Evolutionary conservation across 2,888 invertebrate species (phyloP).

Genomic region (Ochropleura plecta): DNA sequence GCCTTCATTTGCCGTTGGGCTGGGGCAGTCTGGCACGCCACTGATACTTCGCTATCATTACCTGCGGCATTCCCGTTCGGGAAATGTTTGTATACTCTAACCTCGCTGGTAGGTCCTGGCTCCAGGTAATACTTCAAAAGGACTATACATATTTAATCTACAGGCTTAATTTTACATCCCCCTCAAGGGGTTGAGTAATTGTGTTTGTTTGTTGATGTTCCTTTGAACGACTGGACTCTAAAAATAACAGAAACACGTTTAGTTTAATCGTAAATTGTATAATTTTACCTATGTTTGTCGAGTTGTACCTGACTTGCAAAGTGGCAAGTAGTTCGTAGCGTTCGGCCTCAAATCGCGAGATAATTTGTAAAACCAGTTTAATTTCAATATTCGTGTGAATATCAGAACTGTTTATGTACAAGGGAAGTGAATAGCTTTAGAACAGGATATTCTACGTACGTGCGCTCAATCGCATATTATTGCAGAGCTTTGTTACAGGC

Average conservation of each 20-base stretch:
- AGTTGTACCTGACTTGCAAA: conserved; percentile 2
- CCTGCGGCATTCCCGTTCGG: conserved; percentile 43
- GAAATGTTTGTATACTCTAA: conserved; percentile 54
- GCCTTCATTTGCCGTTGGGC: conserved; percentile 64
- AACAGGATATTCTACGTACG: conserved; percentile 63
- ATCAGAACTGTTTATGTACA: conserved; percentile 51
- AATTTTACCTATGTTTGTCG: conserved; percentile 18
- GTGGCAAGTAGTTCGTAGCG: conserved; percentile 23
- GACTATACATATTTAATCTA: conserved; percentile 48
- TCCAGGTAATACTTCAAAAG: conserved; percentile 26
- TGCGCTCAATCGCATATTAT: conserved; percentile 57
- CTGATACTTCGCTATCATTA: conserved; percentile 62
- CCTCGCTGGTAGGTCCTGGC: conserved; percentile 9
- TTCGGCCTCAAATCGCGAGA: conserved; percentile 34
- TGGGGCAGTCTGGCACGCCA: conserved; percentile 57
- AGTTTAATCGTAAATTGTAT: conserved; percentile 20
- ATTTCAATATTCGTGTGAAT: conserved; percentile 63
- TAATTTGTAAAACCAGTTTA: conserved; percentile 56
- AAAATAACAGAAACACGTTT: conserved; percentile 8
- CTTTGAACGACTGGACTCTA: conserved; percentile 18
- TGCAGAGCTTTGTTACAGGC: conserved; percentile 50
- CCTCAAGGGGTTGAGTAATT: conserved; percentile 41
- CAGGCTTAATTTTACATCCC: conserved; percentile 20
- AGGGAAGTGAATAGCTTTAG: conserved; percentile 61
- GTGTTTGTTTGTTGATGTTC: conserved; percentile 42